Evolutionary conservation across 1,140 invertebrate species (phyloP).

Genomic region (Yoshiicerus persimilis): DNA sequence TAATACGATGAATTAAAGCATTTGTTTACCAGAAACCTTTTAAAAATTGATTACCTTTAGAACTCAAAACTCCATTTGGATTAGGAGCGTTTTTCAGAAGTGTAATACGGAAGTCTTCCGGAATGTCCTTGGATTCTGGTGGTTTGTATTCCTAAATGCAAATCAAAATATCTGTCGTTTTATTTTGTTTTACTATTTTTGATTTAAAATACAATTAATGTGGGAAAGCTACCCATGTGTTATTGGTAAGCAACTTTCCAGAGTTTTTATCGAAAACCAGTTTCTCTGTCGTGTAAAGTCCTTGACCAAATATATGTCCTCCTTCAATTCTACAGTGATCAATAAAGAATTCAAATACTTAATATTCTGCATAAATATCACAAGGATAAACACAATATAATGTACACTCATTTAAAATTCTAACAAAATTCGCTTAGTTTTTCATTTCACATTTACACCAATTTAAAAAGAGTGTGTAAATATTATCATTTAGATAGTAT

Average conservation of each 20-base stretch:
- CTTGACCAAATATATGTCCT: constrained; percentile 56
- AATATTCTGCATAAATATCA: too few relatives aligned
- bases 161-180: neutral
- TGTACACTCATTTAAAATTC: too few relatives aligned
- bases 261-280: constrained; percentile 31
- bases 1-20: neutral
- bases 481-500: too few relatives aligned
- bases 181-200: too few relatives aligned
- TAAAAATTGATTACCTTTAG: constrained; percentile 67
- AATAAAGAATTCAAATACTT: too few relatives aligned
- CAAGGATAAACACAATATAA: too few relatives aligned
- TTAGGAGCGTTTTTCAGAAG: constrained; percentile 71
- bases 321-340: constrained; percentile 55
- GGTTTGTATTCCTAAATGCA: constrained; percentile 71
- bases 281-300: constrained; percentile 55
- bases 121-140: constrained; percentile 80
- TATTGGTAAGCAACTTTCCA: constrained; percentile 32
- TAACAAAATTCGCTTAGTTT: too few relatives aligned
- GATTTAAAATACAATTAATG: neutral
- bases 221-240: constrained; percentile 36
- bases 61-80: constrained; percentile 69
- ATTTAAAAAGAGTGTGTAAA: too few relatives aligned
- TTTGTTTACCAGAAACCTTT: too few relatives aligned
- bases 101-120: constrained; percentile 76
- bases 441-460: too few relatives aligned